These are phyloP conservation scores for Nephotettix cincticeps DNA, from an alignment of 1,140 invertebrate genomes.

Conservation along the genomic window DNA sequence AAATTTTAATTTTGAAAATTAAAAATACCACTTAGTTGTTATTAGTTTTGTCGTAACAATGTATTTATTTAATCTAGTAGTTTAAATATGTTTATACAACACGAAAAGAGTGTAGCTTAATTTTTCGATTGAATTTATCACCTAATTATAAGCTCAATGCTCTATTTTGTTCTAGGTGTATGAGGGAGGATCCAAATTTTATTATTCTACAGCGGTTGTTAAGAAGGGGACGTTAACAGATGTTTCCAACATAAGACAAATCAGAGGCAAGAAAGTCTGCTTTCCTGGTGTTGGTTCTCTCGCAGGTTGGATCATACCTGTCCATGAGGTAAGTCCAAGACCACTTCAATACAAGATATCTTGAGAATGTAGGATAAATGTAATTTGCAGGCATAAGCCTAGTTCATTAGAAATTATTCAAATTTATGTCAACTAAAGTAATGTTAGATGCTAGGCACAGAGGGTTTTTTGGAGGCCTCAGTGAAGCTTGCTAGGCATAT, in stretches of 20 bases:
- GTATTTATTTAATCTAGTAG: no score
- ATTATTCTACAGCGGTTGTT: constrained; percentile 85
- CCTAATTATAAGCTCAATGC: no score
- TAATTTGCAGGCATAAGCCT: not conserved
- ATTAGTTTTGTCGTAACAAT: no score
- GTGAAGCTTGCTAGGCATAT: no score
- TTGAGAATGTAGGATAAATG: not conserved
- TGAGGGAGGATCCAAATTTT: constrained; percentile 57
- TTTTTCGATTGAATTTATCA: no score
- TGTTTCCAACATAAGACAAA: constrained; percentile 62
- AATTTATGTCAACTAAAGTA: not conserved
- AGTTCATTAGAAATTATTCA: not conserved
- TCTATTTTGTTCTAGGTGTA: not conserved
- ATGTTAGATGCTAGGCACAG: no score
- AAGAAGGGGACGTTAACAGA: constrained; percentile 63
- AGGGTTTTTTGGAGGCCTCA: no score
- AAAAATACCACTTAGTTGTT: no score
- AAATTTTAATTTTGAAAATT: no score
- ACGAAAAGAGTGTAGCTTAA: no score
- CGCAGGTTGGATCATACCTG: constrained; percentile 91
- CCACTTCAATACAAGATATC: not conserved
- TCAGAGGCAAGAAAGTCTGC: constrained; percentile 79
- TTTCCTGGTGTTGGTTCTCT: constrained; percentile 87
- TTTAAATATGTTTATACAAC: no score
- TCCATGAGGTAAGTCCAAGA: constrained; percentile 65